Conservation (phyloP, 2,797 vertebrate genomes). For the Halcyon badia region DNA sequence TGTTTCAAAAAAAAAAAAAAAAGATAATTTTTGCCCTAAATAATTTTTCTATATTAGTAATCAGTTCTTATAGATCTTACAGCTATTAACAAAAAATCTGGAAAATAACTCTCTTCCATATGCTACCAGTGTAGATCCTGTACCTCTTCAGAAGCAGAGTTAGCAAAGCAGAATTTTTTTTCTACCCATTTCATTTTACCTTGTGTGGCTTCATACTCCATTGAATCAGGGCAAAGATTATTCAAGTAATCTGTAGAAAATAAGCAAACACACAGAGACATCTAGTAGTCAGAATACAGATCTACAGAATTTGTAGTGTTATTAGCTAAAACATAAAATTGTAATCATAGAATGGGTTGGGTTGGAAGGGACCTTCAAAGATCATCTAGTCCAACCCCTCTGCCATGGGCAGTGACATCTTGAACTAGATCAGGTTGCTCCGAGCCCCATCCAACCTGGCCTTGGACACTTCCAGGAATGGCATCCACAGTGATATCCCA, state of each 20-base stretch:
- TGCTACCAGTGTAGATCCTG: neutral
- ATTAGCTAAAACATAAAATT: neutral
- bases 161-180: neutral
- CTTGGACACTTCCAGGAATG: neutral
- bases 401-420: neutral
- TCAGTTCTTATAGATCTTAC: neutral
- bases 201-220: constrained; percentile 93
- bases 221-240: constrained; percentile 93
- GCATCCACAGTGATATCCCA: neutral
- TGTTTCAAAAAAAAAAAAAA: neutral
- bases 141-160: neutral
- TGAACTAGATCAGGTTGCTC: neutral
- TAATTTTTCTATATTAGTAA: neutral
- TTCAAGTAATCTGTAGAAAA: constrained; percentile 92
- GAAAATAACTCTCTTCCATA: neutral
- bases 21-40: neutral
- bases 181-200: constrained; percentile 82
- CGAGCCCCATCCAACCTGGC: neutral
- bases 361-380: neutral
- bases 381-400: neutral
- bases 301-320: neutral
- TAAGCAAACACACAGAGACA: constrained; percentile 27
- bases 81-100: neutral
- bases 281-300: constrained; percentile 2
- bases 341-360: neutral